phyloP scores from a whole-genome alignment of 2,888 invertebrate genomes.

The Trichogramma dendrolimi region DNA sequence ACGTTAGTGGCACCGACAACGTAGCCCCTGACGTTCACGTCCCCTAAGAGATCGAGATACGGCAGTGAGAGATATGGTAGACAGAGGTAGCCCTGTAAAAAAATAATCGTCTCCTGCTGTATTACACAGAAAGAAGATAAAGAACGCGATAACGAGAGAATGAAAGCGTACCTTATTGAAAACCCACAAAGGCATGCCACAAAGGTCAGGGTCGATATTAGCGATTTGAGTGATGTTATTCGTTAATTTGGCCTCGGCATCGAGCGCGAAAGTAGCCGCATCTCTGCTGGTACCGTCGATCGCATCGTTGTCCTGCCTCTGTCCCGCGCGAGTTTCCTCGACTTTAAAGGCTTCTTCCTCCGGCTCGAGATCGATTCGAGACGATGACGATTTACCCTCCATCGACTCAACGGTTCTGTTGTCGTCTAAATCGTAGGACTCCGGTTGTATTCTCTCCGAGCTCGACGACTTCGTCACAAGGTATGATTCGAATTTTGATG shows the following conservation, averaged over 20 bases:
- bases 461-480: constrained; percentile 1
- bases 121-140: neutral
- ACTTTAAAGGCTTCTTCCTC: constrained; percentile 16
- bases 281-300: constrained; percentile 62
- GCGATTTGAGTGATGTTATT: constrained; percentile 62
- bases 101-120: neutral
- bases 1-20: constrained; percentile 97
- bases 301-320: constrained; percentile 49
- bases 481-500: constrained; percentile 24
- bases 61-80: constrained; percentile 93
- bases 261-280: constrained; percentile 63
- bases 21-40: constrained; percentile 80
- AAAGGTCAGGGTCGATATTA: constrained; percentile 67
- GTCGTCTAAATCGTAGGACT: constrained; percentile 28
- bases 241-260: constrained; percentile 56
- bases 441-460: neutral
- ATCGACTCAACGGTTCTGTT: constrained; percentile 45
- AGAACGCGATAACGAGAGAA: constrained; percentile 6
- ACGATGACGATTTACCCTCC: constrained; percentile 41
- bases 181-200: constrained; percentile 82
- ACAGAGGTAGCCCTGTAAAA: constrained; percentile 76
- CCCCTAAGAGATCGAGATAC: constrained; percentile 86
- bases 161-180: constrained; percentile 66
- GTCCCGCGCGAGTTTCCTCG: constrained; percentile 35
- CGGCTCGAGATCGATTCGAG: constrained; percentile 7